These are phyloP conservation scores for Maconellicoccus hirsutus DNA, from an alignment of 1,140 invertebrate species.

Conservation along the genomic window DNA sequence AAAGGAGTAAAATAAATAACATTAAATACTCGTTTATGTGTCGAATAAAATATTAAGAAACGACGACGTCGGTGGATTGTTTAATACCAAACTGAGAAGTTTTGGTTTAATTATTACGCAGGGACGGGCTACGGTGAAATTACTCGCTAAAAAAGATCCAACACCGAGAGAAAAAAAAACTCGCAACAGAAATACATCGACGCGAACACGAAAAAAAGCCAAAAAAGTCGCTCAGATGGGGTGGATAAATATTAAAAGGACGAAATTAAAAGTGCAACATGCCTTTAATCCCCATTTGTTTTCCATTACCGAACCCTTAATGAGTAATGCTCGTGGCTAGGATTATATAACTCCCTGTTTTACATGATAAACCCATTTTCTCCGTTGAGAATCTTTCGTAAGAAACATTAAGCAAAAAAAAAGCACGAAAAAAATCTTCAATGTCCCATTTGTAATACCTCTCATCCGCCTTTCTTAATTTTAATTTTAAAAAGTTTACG, in stretches of 20 bases:
- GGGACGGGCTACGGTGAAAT: too few relatives aligned
- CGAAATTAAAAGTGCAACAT: slow-evolving; percentile 22
- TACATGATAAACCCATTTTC: slow-evolving; percentile 21
- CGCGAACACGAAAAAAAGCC: too few relatives aligned
- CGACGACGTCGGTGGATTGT: not conserved
- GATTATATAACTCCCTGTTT: slow-evolving; percentile 19
- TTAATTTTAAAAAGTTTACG: slow-evolving; percentile 11
- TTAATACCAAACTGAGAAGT: not conserved
- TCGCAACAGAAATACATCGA: too few relatives aligned
- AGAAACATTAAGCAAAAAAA: slow-evolving; percentile 13
- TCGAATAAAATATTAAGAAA: not conserved
- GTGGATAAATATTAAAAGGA: slow-evolving; percentile 21
- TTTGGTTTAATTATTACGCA: not conserved
- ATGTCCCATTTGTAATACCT: not conserved
- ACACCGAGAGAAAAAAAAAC: too few relatives aligned
- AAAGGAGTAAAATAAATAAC: not conserved
- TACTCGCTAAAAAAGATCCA: not conserved
- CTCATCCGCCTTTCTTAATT: not conserved
- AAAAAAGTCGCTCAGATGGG: slow-evolving; percentile 14
- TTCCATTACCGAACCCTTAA: slow-evolving; percentile 20
- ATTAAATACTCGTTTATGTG: not conserved
- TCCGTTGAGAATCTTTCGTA: slow-evolving; percentile 13
- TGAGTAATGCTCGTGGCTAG: slow-evolving; percentile 21
- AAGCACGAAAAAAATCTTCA: not conserved
- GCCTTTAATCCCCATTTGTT: slow-evolving; percentile 22